Evolutionary conservation across 2,888 invertebrate species (phyloP).

Genomic region (Agrilus mali): DNA sequence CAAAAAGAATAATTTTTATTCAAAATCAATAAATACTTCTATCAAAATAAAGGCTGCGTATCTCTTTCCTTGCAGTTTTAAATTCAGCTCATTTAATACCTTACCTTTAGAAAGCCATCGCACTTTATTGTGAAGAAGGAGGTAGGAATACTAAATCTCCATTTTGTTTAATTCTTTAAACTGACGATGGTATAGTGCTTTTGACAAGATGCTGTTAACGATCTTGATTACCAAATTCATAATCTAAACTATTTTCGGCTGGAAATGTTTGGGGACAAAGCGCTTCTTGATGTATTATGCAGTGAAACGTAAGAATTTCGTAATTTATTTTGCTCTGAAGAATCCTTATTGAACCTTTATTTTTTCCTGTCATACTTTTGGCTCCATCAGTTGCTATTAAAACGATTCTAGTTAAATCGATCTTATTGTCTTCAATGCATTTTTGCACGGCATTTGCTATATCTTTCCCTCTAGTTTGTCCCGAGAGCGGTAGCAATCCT

Average conservation of each 20-base stretch:
- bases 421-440: constrained; percentile 13
- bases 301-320: constrained; percentile 19
- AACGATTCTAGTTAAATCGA: constrained; percentile 16
- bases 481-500: constrained; percentile 12
- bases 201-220: constrained; percentile 14
- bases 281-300: constrained; percentile 20
- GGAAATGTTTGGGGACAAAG: constrained; percentile 20
- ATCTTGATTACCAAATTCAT: constrained; percentile 14
- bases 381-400: constrained; percentile 17
- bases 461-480: constrained; percentile 16
- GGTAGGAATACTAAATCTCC: background rate
- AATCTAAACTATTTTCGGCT: constrained; percentile 16
- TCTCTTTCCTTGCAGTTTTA: too few relatives aligned
- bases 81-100: constrained; percentile 7
- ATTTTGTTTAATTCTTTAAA: constrained; percentile 14
- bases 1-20: too few relatives aligned
- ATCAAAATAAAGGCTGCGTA: too few relatives aligned
- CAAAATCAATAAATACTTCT: too few relatives aligned
- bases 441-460: constrained; percentile 19
- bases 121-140: constrained; percentile 4
- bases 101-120: constrained; percentile 15
- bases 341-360: constrained; percentile 16
- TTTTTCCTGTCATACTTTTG: constrained; percentile 16
- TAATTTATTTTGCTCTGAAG: constrained; percentile 17
- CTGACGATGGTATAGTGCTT: constrained; percentile 19